phyloP scores from a whole-genome alignment of 2,888 invertebrate genomes.

The Ophraella communa region DNA sequence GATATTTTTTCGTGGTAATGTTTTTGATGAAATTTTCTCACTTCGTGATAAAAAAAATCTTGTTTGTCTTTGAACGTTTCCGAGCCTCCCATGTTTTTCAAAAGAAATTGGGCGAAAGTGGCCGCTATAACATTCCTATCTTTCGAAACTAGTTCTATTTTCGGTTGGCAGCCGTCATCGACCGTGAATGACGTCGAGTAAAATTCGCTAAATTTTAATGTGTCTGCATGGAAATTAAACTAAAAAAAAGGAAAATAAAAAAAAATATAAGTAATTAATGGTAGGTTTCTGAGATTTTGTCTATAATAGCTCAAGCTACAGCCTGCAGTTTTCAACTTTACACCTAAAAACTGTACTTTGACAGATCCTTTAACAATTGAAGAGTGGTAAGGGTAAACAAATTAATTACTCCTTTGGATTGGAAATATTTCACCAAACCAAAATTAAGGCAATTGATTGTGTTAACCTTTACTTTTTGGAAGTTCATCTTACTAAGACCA shows the following conservation, averaged over 20 bases:
- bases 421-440: no score
- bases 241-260: constrained; percentile 57
- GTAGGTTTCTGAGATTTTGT: no score
- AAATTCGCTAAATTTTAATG: constrained; percentile 63
- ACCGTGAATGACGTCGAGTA: constrained; percentile 74
- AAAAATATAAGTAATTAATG: no score
- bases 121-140: constrained; percentile 92
- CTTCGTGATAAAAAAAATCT: constrained; percentile 73
- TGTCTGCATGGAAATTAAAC: constrained; percentile 71
- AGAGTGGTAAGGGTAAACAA: no score
- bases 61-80: constrained; percentile 81
- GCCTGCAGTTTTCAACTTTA: no score
- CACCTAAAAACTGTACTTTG: no score
- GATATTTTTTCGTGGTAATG: constrained; percentile 86
- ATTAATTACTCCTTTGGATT: no score
- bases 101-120: constrained; percentile 87
- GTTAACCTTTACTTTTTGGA: no score
- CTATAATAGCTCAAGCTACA: no score
- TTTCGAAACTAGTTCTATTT: constrained; percentile 80
- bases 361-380: no score
- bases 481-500: no score
- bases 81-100: constrained; percentile 94
- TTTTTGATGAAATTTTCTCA: constrained; percentile 84
- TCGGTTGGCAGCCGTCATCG: constrained; percentile 91
- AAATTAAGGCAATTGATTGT: no score